Conservation (phyloP, 2,113 vertebrate species). For the Emberiza fucata region DNA sequence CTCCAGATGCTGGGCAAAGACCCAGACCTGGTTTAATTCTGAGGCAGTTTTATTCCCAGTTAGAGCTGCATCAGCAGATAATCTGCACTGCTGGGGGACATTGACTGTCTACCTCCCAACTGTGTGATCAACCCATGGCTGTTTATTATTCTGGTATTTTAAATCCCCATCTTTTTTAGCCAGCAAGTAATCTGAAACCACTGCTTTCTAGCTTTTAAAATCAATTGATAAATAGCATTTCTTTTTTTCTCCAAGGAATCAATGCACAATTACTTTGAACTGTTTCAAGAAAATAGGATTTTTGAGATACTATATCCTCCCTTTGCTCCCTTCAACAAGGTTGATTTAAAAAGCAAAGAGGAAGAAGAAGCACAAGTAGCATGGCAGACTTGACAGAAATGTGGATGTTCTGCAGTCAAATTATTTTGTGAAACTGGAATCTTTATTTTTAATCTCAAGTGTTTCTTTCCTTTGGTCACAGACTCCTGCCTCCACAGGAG, state of each 20-base stretch:
- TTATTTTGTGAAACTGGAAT: background rate
- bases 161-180: conserved; percentile 35
- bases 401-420: background rate
- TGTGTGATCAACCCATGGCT: background rate
- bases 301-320: background rate
- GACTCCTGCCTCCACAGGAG: background rate
- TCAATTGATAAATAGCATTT: conserved; percentile 43
- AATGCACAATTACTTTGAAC: conserved; percentile 35
- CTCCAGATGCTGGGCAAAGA: too few relatives aligned
- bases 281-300: conserved; percentile 24
- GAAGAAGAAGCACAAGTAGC: background rate
- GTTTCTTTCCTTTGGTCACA: background rate
- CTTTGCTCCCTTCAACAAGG: background rate
- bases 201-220: conserved; percentile 45
- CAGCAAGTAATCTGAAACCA: conserved; percentile 37
- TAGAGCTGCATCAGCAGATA: conserved; percentile 12
- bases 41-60: background rate
- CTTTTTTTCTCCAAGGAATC: conserved; percentile 29
- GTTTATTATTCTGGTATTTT: conserved; percentile 43
- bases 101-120: background rate
- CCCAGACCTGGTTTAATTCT: background rate
- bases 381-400: background rate
- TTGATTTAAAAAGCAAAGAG: background rate
- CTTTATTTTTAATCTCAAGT: background rate
- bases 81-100: background rate